Percentiles rank a stretch among this genome's conserved stretches.
phyloP scores from a whole-genome alignment of 2,113 vertebrate species.

The Datnioides undecimradiatus region DNA sequence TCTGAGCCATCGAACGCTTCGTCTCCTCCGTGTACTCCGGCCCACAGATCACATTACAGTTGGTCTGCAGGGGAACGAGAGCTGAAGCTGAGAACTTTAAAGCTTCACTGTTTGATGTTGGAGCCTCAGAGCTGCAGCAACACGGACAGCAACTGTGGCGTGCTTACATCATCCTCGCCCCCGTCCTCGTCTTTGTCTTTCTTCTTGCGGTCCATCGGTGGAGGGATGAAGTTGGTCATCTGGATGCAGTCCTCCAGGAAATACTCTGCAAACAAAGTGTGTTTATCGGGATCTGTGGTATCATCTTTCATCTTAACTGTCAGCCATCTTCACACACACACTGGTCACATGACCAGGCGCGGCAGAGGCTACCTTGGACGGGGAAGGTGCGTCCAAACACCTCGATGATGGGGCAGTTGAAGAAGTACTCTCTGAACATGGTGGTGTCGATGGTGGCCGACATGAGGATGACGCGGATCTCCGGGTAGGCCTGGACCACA shows the following conservation, averaged over 20 bases:
- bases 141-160: accelerated
- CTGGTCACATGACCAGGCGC: background rate
- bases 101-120: too few species aligned
- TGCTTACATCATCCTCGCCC: conserved; percentile 90
- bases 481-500: conserved; percentile 92
- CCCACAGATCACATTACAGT: conserved; percentile 92
- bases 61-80: conserved; percentile 87
- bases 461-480: conserved; percentile 95
- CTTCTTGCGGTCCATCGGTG: conserved; percentile 92
- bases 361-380: conserved; percentile 88
- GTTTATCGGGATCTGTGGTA: too few species aligned
- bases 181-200: conserved; percentile 95
- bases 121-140: background rate
- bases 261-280: conserved; percentile 86
- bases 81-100: too few species aligned
- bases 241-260: conserved; percentile 97
- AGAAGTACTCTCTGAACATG: conserved; percentile 98
- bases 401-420: conserved; percentile 93
- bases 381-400: conserved; percentile 94
- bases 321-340: background rate
- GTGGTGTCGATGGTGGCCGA: conserved; percentile 97
- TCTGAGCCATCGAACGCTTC: conserved; percentile 89
- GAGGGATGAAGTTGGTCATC: conserved; percentile 94
- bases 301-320: background rate
- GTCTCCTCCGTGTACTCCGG: conserved; percentile 91